A percentile compares a stretch with the other conserved stretches of the same genome.
These are phyloP conservation scores for Synergus itoensis DNA, from an alignment of 2,888 invertebrate genomes.

Conservation along the genomic window DNA sequence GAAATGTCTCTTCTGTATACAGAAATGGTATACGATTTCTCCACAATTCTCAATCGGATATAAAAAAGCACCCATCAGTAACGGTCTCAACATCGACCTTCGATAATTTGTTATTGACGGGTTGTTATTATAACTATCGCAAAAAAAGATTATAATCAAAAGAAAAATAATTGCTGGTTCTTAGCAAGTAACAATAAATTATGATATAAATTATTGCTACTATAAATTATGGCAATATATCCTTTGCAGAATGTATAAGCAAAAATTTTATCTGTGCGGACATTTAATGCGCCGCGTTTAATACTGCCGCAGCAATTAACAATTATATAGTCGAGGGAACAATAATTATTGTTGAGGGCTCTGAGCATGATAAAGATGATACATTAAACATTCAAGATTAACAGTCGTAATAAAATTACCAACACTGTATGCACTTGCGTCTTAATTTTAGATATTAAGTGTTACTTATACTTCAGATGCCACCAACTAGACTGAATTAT, in stretches of 20 bases:
- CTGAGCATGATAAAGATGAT: slow-evolving; percentile 24
- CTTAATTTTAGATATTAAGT: slow-evolving; percentile 15
- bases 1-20: too few relatives aligned
- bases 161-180: slow-evolving; percentile 28
- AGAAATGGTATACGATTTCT: not conserved
- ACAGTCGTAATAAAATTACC: slow-evolving; percentile 21
- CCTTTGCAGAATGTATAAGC: not conserved
- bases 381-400: slow-evolving; percentile 23
- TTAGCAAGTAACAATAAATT: slow-evolving; percentile 26
- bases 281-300: slow-evolving; percentile 23
- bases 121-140: slow-evolving; percentile 25
- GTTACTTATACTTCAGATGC: not conserved
- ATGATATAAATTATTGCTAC: slow-evolving; percentile 37
- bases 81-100: slow-evolving; percentile 2
- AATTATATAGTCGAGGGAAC: slow-evolving; percentile 37
- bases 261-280: slow-evolving; percentile 23
- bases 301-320: slow-evolving; percentile 20
- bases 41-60: too few relatives aligned
- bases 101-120: slow-evolving; percentile 29
- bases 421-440: not conserved
- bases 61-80: not conserved
- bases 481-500: not conserved
- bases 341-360: slow-evolving; percentile 33
- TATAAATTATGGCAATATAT: slow-evolving; percentile 27
- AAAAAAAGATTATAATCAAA: slow-evolving; percentile 34